Conservation (phyloP, 2,797 vertebrate species). For the Acrossocheilus fasciatus region DNA sequence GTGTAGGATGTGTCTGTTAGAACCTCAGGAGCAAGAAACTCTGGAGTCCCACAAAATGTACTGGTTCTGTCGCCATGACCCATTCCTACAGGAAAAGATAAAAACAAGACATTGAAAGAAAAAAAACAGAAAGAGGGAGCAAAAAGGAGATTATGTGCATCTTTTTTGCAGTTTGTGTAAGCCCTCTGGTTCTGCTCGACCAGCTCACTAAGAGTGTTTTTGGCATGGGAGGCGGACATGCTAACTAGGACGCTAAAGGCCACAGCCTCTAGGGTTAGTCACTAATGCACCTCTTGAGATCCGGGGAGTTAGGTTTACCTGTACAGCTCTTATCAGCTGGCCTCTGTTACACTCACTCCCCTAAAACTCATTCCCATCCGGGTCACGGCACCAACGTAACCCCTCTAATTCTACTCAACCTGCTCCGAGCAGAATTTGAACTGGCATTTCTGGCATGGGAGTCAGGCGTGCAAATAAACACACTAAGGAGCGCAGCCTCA, state of each 20-base stretch:
- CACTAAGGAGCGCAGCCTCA: background rate
- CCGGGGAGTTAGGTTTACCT: background rate
- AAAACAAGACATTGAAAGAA: background rate
- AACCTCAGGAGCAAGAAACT: slow-evolving; percentile 92
- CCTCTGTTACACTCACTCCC: background rate
- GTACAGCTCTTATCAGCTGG: background rate
- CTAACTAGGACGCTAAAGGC: background rate
- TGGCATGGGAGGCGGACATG: background rate
- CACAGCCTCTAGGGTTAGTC: too few species aligned
- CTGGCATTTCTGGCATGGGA: background rate
- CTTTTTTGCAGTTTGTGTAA: background rate
- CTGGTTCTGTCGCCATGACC: slow-evolving; percentile 89
- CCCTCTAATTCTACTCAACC: background rate
- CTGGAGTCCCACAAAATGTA: slow-evolving; percentile 92
- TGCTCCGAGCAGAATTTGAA: background rate
- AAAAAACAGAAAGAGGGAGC: background rate
- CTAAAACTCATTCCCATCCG: background rate
- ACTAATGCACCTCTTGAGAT: background rate
- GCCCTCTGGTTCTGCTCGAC: background rate
- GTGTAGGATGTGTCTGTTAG: slow-evolving; percentile 93
- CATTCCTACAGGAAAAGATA: slow-evolving; percentile 79
- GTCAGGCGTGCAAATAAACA: background rate
- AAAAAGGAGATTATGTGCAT: background rate
- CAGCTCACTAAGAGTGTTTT: background rate
- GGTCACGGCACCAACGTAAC: background rate